These are phyloP conservation scores for Nephrotoma guestfalica DNA, from an alignment of 2,888 invertebrate species.

Conservation along the genomic window DNA sequence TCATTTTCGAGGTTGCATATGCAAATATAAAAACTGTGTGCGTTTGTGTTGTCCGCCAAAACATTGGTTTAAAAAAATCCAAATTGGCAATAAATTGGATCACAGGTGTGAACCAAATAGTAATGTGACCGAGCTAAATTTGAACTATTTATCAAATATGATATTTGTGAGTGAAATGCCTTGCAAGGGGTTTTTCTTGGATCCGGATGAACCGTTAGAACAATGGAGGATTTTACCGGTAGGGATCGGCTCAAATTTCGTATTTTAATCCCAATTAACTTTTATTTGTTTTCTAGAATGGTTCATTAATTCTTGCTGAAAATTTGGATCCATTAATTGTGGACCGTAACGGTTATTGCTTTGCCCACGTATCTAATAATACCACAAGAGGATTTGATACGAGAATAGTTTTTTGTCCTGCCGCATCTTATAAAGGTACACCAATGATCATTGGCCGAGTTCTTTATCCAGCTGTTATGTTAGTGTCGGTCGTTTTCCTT, in stretches of 20 bases:
- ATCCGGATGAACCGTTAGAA: neutral
- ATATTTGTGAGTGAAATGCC: neutral
- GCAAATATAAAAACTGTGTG: neutral
- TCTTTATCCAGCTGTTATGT: slow-evolving; percentile 39
- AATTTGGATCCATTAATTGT: neutral
- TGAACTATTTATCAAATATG: neutral
- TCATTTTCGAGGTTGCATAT: neutral
- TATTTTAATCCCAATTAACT: neutral
- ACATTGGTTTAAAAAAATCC: neutral
- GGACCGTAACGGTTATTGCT: neutral
- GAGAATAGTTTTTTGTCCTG: neutral
- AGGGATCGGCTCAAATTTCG: neutral
- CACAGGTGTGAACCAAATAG: neutral
- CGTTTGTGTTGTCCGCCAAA: neutral
- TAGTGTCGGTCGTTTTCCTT: slow-evolving; percentile 59
- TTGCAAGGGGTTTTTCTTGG: neutral
- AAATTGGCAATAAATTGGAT: neutral
- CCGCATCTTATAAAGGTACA: neutral
- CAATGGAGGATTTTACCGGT: neutral
- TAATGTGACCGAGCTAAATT: neutral
- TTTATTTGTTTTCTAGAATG: neutral
- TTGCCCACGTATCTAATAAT: neutral
- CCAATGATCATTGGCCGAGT: neutral
- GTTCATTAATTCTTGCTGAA: neutral
- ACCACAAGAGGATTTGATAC: neutral